Base-by-base conservation (phyloP, 2,888 invertebrate genomes). In the Quadroppia sp. region DNA sequence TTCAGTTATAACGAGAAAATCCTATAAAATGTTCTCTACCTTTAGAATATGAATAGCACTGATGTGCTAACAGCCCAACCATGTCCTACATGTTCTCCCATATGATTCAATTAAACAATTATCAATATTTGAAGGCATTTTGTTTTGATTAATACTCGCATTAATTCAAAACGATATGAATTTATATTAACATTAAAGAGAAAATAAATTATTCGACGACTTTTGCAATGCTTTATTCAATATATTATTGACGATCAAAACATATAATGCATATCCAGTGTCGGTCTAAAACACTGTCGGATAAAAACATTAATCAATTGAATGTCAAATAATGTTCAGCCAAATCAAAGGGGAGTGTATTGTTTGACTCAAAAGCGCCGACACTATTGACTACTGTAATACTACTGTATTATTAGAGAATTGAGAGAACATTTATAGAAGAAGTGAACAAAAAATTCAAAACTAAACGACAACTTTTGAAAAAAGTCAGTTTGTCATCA, bases 391-490 rank as follows among this genome's bases (percentile, higher is more conserved):
- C 15, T 59, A 56, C 59, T 59, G 23, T 36, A 36, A 11, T 11
- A 7, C 36, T 36, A 36, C 36, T 36, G 36, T 36, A 36, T 11
- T 7, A 11, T 36, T 36, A 36, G 20, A 53, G 25, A 53, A 20
- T n/a, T 23, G 11, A n/a, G n/a, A n/a, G 53, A 20, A 17, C 13
- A 61, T 32, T 61, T 15, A 67, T 36, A 67, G 36, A 40, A 11
- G 40, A 17, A 23, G 9, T 1, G 13, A 67, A 40, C 13, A 2
- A 67, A 40, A 67, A 40, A 23, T 36, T 64, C 40, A 3, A 67
- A 67, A 67, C 40, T 67, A 67, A 67, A 67, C 20, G 61, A 40
- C 67, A 67, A 67, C 20, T 67, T 67, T 67, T n/a, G 23, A 67
- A 23, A 7, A 67, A 20, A 40, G 40, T 42, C 15, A 67, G 67